Evolutionary conservation across 1,140 invertebrate genomes (phyloP).

Genomic region (Musca domestica): DNA sequence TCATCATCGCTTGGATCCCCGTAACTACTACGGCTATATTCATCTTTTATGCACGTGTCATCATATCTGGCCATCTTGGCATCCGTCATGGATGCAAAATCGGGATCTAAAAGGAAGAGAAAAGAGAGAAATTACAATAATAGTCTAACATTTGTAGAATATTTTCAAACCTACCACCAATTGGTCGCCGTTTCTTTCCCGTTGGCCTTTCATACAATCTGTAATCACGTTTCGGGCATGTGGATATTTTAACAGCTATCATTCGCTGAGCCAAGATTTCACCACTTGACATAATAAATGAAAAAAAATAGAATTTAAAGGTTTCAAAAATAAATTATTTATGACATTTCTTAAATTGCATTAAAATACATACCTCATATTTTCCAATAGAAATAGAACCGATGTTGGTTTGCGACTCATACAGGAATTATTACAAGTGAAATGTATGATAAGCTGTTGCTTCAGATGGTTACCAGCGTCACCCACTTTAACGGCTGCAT

Average conservation of each 20-base stretch:
- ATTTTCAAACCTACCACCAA: conserved; percentile 13
- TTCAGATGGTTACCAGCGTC: conserved; percentile 25
- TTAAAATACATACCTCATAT: conserved; percentile 31
- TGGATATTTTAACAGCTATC: conserved; percentile 44
- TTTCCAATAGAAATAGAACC: conserved; percentile 44
- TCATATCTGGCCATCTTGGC: conserved; percentile 3
- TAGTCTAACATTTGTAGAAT: no score
- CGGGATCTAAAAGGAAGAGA: neutral
- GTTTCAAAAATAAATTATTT: neutral
- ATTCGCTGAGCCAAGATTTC: conserved; percentile 45
- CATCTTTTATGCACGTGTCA: conserved; percentile 3
- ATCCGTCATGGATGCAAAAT: neutral
- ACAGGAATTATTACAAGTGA: conserved; percentile 49
- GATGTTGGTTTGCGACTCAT: conserved; percentile 46
- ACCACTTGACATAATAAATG: conserved; percentile 33
- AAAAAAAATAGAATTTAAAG: neutral
- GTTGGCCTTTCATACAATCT: conserved; percentile 29
- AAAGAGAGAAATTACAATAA: no score
- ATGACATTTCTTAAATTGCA: no score
- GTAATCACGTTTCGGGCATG: conserved; percentile 48
- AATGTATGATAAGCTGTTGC: conserved; percentile 46
- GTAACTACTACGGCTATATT: conserved; percentile 14
- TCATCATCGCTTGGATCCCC: conserved; percentile 11
- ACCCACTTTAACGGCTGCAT: conserved; percentile 26
- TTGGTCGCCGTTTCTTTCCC: neutral